A percentile compares a stretch with the other conserved stretches of the same genome.
These are phyloP conservation scores for Brachionus sp. DNA, from an alignment of 1,140 invertebrate species.

Conservation along the genomic window DNA sequence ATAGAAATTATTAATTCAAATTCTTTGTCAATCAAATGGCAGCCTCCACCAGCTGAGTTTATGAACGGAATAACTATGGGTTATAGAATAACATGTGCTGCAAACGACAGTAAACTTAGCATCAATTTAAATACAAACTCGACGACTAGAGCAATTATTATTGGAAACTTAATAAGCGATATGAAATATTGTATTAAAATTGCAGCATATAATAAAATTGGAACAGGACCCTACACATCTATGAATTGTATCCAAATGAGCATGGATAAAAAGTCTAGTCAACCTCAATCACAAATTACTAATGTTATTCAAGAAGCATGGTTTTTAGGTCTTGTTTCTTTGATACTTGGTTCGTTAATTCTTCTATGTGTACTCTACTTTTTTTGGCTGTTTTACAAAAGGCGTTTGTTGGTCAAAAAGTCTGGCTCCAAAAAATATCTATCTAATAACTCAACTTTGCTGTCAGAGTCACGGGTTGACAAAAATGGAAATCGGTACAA, in stretches of 20 bases:
- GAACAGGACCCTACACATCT: background rate
- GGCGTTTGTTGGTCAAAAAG: background rate
- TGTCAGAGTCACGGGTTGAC: background rate
- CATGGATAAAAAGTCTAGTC: background rate
- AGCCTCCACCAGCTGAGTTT: background rate
- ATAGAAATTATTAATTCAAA: background rate
- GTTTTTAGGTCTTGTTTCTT: background rate
- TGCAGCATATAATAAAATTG: background rate
- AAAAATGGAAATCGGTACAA: conserved; percentile 29
- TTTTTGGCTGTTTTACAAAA: background rate
- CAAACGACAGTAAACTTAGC: background rate
- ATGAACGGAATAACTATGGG: background rate
- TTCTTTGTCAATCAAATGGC: conserved; percentile 10
- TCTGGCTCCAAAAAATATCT: conserved; percentile 28
- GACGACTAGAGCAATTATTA: background rate
- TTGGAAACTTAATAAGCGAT: background rate
- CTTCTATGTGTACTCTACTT: background rate
- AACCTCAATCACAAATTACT: background rate
- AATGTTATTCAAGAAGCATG: background rate
- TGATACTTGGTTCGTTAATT: background rate
- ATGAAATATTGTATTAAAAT: conserved; percentile 19
- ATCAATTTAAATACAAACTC: conserved; percentile 21
- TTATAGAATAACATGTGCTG: background rate
- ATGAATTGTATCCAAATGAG: background rate
- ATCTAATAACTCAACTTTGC: conserved; percentile 20